Conservation (phyloP, 2,797 vertebrate genomes). For the Dipus sagitta region DNA sequence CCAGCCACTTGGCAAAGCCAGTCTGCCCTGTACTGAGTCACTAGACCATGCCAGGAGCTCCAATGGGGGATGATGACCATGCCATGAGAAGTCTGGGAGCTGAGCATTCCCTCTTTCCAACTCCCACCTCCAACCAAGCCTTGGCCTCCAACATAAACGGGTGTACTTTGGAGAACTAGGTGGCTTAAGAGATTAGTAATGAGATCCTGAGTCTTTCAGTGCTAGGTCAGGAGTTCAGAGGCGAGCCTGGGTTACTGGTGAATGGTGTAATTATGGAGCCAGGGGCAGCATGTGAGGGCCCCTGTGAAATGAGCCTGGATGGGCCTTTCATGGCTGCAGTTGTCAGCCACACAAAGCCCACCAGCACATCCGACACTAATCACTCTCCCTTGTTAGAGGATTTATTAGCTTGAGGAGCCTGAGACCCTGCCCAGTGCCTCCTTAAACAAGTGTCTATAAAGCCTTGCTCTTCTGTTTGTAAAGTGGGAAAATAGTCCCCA, state of each 20-base stretch:
- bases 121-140: constrained; percentile 62
- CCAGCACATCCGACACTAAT: constrained; percentile 81
- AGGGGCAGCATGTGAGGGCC: constrained; percentile 67
- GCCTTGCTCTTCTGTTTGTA: background rate
- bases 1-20: background rate
- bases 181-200: constrained; percentile 85
- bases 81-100: constrained; percentile 31
- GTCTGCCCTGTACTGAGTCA: background rate
- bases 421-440: constrained; percentile 10
- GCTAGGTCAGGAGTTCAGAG: constrained; percentile 82
- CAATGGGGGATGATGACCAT: background rate
- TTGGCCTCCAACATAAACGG: constrained; percentile 81
- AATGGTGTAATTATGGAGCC: constrained; percentile 77
- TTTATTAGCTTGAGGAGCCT: constrained; percentile 70
- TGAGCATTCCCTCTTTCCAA: background rate
- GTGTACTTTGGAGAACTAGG: constrained; percentile 79
- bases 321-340: constrained; percentile 70
- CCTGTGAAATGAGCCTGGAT: constrained; percentile 66
- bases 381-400: constrained; percentile 82
- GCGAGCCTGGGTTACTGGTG: constrained; percentile 66
- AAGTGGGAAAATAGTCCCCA: background rate
- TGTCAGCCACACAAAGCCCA: constrained; percentile 80
- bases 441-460: background rate
- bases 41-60: background rate
- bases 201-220: constrained; percentile 81